Evolutionary conservation across 2,113 vertebrate species (phyloP).

Genomic region (Myotis davidii): DNA sequence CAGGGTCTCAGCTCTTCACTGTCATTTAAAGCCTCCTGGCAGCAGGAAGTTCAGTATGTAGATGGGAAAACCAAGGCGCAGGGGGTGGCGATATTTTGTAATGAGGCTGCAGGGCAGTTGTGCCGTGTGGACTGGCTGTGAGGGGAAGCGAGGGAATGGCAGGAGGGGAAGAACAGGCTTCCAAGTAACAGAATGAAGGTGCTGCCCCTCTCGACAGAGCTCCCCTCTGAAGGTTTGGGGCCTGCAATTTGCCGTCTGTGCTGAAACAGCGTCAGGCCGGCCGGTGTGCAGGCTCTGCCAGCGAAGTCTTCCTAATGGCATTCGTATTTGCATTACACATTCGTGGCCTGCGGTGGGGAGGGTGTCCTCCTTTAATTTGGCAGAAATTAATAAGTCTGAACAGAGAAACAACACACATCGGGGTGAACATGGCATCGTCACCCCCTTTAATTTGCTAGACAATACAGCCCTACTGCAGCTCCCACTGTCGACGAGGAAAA

Average conservation of each 20-base stretch:
- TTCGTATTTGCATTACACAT: slow-evolving; percentile 81
- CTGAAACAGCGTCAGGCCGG: background rate
- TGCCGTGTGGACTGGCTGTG: background rate
- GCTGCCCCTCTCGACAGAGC: background rate
- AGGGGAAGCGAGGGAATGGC: background rate
- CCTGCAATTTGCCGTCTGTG: background rate
- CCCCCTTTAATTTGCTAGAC: slow-evolving; percentile 85
- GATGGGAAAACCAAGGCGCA: background rate
- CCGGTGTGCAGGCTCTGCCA: background rate
- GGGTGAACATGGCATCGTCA: slow-evolving; percentile 77
- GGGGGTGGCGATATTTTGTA: background rate
- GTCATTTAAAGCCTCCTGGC: background rate
- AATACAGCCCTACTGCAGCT: slow-evolving; percentile 83
- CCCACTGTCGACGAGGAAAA: slow-evolving; percentile 84
- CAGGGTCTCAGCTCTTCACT: background rate
- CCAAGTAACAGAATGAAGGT: background rate
- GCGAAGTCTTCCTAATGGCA: slow-evolving; percentile 73
- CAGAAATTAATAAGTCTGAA: slow-evolving; percentile 85
- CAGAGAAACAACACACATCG: slow-evolving; percentile 78
- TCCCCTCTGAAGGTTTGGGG: background rate
- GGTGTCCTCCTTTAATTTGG: slow-evolving; percentile 83
- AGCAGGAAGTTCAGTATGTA: background rate
- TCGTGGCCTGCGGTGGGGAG: slow-evolving; percentile 57
- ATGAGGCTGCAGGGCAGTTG: background rate
- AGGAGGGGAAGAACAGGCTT: background rate